Evolutionary conservation across 1,140 invertebrate species (phyloP).

Genomic region (Heterodera schachtii): DNA sequence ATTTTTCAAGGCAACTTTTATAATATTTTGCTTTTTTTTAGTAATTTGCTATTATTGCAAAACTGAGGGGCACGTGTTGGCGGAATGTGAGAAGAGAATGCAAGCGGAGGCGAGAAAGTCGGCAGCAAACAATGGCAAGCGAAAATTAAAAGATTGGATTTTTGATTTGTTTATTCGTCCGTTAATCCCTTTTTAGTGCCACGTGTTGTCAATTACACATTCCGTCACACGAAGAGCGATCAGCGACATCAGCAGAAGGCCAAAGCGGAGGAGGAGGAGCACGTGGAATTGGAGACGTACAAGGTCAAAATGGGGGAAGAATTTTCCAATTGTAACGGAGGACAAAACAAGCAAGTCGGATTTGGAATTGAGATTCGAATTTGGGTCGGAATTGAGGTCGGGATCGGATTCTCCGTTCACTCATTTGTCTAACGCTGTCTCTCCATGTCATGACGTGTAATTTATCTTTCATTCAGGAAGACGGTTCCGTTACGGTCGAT

Average conservation of each 20-base stretch:
- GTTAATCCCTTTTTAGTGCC: neutral
- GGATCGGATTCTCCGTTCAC: too few species aligned
- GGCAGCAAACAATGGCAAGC: neutral
- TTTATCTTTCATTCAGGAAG: too few species aligned
- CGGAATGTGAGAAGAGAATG: conserved; percentile 10
- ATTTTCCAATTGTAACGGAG: too few species aligned
- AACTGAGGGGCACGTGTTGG: conserved; percentile 2
- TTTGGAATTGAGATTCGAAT: neutral
- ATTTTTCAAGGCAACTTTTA: neutral
- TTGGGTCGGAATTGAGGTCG: too few species aligned
- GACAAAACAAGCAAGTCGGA: neutral
- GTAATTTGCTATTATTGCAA: conserved; percentile 9
- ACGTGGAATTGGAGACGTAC: neutral
- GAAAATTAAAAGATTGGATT: neutral
- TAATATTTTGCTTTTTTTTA: neutral
- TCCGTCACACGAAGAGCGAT: neutral
- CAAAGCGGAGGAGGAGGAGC: neutral
- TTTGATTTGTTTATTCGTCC: neutral
- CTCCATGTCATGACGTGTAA: too few species aligned
- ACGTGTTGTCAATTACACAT: neutral
- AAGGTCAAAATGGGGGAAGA: neutral
- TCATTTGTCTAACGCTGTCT: too few species aligned
- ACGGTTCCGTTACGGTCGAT: too few species aligned
- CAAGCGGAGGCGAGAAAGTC: neutral
- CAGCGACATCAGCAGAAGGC: neutral